phyloP scores from a whole-genome alignment of 2,113 vertebrate genomes.

The Catharus fuscescens region DNA sequence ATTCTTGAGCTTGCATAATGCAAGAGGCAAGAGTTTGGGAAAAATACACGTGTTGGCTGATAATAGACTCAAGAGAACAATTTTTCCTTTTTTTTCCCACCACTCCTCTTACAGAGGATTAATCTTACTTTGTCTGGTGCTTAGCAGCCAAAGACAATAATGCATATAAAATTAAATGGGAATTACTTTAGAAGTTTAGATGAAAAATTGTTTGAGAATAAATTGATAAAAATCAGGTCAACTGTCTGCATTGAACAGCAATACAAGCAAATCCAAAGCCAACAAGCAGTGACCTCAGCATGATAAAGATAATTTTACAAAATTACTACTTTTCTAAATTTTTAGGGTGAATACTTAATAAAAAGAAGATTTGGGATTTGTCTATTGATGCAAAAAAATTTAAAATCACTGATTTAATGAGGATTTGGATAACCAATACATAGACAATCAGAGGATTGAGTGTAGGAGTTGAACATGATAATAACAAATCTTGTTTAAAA shows the following conservation, averaged over 20 bases:
- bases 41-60: neutral
- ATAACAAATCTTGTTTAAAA: neutral
- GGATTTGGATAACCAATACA: neutral
- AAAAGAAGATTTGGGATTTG: neutral
- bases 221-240: constrained; percentile 6
- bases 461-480: neutral
- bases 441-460: neutral
- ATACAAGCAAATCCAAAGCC: neutral
- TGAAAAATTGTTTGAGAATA: neutral
- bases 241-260: neutral
- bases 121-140: constrained; percentile 27
- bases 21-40: neutral
- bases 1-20: neutral
- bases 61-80: neutral
- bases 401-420: neutral
- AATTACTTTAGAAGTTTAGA: constrained; percentile 34
- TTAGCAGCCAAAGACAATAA: constrained; percentile 41
- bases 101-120: neutral
- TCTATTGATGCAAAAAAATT: neutral
- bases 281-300: neutral
- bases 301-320: neutral
- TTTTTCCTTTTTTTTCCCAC: fast-evolving
- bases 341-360: neutral
- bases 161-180: constrained; percentile 22
- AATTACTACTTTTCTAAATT: neutral